These are phyloP conservation scores for Chlorops oryzae DNA, from an alignment of 1,140 invertebrate species.

Conservation along the genomic window DNA sequence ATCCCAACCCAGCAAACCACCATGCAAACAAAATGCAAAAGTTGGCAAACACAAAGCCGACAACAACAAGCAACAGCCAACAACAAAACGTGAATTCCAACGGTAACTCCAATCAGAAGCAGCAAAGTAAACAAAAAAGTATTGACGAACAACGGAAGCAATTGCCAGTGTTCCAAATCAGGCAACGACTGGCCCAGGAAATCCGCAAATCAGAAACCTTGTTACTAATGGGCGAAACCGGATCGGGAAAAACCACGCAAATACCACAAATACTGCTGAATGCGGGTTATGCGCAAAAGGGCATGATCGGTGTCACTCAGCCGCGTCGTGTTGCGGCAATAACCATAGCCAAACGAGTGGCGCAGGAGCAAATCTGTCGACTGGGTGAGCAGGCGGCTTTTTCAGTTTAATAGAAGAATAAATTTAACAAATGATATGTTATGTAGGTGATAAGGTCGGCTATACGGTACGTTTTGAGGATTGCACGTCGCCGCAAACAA, in stretches of 20 bases:
- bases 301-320: conserved; percentile 74
- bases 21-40: too few relatives aligned
- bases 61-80: conserved; percentile 8
- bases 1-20: conserved; percentile 13
- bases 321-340: conserved; percentile 90
- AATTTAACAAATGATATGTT: conserved; percentile 32
- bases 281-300: conserved; percentile 52
- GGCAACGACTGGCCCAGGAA: conserved; percentile 31
- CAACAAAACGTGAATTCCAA: too few relatives aligned
- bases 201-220: conserved; percentile 51
- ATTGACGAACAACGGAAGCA: conserved; percentile 23
- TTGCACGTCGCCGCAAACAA: conserved; percentile 62
- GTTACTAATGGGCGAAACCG: conserved; percentile 83
- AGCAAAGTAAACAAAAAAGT: not conserved
- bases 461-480: conserved; percentile 92
- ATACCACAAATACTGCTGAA: conserved; percentile 74
- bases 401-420: too few relatives aligned
- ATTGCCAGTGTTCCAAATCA: conserved; percentile 31
- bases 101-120: too few relatives aligned
- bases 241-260: conserved; percentile 87
- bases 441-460: conserved; percentile 48
- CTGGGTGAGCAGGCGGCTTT: too few relatives aligned
- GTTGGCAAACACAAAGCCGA: not conserved
- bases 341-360: conserved; percentile 80
- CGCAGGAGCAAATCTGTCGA: conserved; percentile 68